A percentile compares a stretch with the other conserved stretches of the same genome.
phyloP scores from a whole-genome alignment of 2,888 invertebrate species.

The Deroplatys truncata region DNA sequence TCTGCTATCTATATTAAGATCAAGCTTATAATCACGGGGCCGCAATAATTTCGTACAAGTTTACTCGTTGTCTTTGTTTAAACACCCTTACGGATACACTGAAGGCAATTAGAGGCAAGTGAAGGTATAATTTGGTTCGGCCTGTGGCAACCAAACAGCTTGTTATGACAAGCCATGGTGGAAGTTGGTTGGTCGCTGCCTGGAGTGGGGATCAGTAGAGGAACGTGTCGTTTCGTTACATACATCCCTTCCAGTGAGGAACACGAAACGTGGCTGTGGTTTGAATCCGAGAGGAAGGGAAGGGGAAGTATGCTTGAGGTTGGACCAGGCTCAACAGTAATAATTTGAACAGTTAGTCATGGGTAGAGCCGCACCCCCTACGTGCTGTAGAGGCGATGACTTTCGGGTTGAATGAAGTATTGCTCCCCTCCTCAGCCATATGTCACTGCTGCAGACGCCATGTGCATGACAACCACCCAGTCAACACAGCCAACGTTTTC shows the following conservation, averaged over 20 bases:
- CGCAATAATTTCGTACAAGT: too few relatives aligned
- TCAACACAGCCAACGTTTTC: not conserved
- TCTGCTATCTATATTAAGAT: not conserved
- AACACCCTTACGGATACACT: not conserved
- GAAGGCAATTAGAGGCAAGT: constrained; percentile 24
- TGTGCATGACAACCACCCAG: not conserved
- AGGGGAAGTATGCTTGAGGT: not conserved
- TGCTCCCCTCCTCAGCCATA: not conserved
- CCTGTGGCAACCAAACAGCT: constrained; percentile 16
- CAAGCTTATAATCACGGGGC: not conserved
- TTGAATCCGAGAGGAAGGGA: not conserved
- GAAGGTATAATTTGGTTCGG: constrained; percentile 25
- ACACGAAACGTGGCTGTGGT: not conserved
- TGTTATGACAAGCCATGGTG: constrained; percentile 21
- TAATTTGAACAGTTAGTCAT: constrained; percentile 5
- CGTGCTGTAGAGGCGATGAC: not conserved
- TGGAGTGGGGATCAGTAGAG: not conserved
- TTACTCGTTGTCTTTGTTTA: not conserved
- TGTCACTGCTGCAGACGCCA: not conserved
- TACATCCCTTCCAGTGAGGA: not conserved
- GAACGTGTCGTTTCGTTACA: not conserved
- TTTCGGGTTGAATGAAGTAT: not conserved
- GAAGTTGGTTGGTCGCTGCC: not conserved
- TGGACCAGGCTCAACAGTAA: not conserved
- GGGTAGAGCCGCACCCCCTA: not conserved